Evolutionary conservation across 2,797 vertebrate species (phyloP).

Genomic region (Decapterus maruadsi): DNA sequence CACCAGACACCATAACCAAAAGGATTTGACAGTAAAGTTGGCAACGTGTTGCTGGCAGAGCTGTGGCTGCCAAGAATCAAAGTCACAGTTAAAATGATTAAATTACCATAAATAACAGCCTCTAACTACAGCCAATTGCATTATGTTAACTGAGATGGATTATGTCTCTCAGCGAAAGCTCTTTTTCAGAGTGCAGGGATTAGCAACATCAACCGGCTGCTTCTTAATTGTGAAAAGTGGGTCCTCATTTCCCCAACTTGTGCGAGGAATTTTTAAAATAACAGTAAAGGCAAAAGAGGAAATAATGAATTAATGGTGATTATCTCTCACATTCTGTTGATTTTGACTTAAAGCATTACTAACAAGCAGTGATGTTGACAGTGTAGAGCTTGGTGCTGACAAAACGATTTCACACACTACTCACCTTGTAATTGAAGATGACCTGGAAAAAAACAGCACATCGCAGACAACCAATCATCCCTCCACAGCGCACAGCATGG

Average conservation of each 20-base stretch:
- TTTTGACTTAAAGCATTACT: not conserved
- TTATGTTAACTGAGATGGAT: conserved; percentile 7
- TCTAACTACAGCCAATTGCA: not conserved
- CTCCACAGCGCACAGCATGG: conserved; percentile 1
- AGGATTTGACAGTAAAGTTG: not conserved
- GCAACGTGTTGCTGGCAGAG: not conserved
- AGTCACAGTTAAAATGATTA: conserved; percentile 6
- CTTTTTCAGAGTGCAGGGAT: conserved; percentile 8
- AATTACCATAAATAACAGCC: conserved; percentile 30
- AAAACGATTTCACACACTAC: conserved; percentile 32
- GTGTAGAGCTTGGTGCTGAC: not conserved
- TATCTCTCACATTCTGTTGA: not conserved
- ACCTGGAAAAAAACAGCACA: conserved; percentile 15
- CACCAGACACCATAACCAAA: not conserved
- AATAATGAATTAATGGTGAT: not conserved
- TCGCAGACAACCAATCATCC: conserved; percentile 20
- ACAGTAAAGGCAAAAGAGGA: not conserved
- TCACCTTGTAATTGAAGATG: conserved; percentile 34
- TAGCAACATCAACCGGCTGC: not conserved
- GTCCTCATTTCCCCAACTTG: not conserved
- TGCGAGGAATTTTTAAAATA: not conserved
- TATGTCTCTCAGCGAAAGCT: not conserved
- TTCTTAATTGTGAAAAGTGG: not conserved
- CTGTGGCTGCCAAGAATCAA: not conserved
- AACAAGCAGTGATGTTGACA: not conserved